Evolutionary conservation across 2,888 invertebrate species (phyloP).

Genomic region (Eupithecia inturbata): DNA sequence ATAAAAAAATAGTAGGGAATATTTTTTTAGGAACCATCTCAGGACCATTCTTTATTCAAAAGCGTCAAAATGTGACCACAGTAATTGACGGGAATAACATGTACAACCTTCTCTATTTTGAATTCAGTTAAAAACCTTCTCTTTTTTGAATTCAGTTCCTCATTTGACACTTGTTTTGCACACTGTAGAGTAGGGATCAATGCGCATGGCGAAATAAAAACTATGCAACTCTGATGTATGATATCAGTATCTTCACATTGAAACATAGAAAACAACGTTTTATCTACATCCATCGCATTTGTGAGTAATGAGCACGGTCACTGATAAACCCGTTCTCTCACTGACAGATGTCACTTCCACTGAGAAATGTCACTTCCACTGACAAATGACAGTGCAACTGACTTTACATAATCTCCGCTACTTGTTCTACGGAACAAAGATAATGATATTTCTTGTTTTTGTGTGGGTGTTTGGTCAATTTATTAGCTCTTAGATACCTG

Average conservation of each 20-base stretch:
- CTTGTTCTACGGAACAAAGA: conserved; percentile 18
- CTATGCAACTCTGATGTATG: not conserved
- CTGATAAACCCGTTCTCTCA: conserved; percentile 70
- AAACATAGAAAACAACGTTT: conserved; percentile 30
- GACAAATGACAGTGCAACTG: conserved; percentile 68
- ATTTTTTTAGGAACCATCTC: too few species aligned
- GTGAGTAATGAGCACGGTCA: conserved; percentile 67
- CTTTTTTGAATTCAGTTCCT: too few species aligned
- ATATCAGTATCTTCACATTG: not conserved
- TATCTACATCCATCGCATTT: conserved; percentile 49
- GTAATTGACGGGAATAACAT: too few species aligned
- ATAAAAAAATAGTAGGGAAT: too few species aligned
- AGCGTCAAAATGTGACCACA: too few species aligned
- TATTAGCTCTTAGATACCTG: not conserved
- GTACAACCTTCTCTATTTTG: too few species aligned
- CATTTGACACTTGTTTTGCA: not conserved
- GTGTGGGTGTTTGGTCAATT: not conserved
- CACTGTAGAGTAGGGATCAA: not conserved
- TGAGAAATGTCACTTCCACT: conserved; percentile 69
- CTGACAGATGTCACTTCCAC: conserved; percentile 72
- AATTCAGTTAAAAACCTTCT: too few species aligned
- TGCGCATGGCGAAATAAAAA: not conserved
- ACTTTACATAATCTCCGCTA: conserved; percentile 41
- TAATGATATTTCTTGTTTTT: not conserved
- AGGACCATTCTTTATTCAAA: too few species aligned